Base-by-base conservation (phyloP, 2,113 vertebrate genomes). In the Pseudolaguvia tuberculata region DNA sequence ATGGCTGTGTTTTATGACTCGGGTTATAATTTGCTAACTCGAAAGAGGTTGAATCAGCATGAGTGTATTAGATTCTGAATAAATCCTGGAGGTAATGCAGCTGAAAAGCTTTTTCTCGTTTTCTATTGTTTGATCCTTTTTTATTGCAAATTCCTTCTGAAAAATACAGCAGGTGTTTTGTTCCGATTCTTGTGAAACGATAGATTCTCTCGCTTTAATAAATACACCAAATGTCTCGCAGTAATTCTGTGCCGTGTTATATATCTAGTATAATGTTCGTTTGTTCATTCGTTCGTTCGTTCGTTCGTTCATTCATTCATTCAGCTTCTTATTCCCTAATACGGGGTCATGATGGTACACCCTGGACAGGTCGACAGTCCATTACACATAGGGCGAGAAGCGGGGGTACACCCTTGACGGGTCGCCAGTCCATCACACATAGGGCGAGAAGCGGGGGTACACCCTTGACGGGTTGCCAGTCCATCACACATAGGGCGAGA, bases 1-100 rank as follows among this genome's bases (percentile, higher is more conserved):
- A 69, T 69, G n/a, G 42, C 42, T 23, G 13, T 35, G 52, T 29
- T 76, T 69, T 69, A 35, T 69, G 39, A 14, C 25, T 4, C 71
- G 51, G 48, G 10, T 29, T 52, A 17, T 25, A 66, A 29, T 42
- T 47, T 52, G 51, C 55, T 51, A 65, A 27, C 35, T 63, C 18
- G 2, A 39, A 39, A 39, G 31, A 15, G 4, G 20, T 39, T 31
- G 72, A 18, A 66, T 47, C 42, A 50, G 23, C 10, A 31, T 10
- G 45, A 25, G 45, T 18, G 45, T 67, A 12, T 12, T 25, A 23
- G n/a, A 21, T 35, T 63, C 2, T 35, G 1, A n/a, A 63, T n/a
- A 45, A 63, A 65, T 45, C 13, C 23, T 47, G 10, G 23, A 66
- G 6, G 39, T 9, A 47, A 13, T 39, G 21, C 8, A 3, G 11